These are phyloP conservation scores for Aphaenogaster rudis DNA, from an alignment of 1,140 invertebrate genomes.

Conservation along the genomic window DNA sequence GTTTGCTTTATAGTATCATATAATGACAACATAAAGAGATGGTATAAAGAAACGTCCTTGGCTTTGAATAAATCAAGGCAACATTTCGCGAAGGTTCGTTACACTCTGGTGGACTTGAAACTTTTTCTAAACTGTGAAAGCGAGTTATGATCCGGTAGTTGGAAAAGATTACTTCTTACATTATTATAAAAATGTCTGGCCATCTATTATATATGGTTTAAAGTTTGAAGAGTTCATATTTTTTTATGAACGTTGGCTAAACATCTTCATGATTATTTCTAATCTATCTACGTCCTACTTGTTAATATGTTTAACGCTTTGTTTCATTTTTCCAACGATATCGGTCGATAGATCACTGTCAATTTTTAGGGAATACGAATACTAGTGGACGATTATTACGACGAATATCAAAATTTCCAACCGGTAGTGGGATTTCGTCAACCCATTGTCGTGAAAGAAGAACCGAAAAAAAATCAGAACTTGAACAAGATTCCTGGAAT, in stretches of 20 bases:
- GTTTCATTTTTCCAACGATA: conserved; percentile 5
- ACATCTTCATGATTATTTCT: neutral
- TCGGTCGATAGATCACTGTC: neutral
- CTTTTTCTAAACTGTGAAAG: conserved; percentile 38
- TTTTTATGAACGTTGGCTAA: neutral
- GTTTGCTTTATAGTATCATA: neutral
- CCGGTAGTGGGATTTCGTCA: conserved; percentile 66
- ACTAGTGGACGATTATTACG: conserved; percentile 68
- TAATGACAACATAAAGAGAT: neutral
- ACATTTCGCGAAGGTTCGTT: conserved; percentile 64
- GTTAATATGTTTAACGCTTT: neutral
- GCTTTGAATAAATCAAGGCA: conserved; percentile 45
- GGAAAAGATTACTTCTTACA: neutral
- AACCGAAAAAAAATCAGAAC: conserved; percentile 90
- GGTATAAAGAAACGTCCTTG: conserved; percentile 55
- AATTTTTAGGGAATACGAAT: conserved; percentile 70
- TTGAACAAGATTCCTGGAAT: conserved; percentile 92
- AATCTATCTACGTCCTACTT: neutral
- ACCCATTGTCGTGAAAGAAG: conserved; percentile 77
- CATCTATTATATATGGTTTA: neutral
- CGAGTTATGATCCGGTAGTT: neutral
- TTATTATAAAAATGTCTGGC: neutral
- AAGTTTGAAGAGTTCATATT: neutral
- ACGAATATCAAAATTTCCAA: conserved; percentile 76
- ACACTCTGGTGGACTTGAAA: conserved; percentile 41